Base-by-base conservation (phyloP, 2,888 invertebrate species). In the Metopia argyrocephala region DNA sequence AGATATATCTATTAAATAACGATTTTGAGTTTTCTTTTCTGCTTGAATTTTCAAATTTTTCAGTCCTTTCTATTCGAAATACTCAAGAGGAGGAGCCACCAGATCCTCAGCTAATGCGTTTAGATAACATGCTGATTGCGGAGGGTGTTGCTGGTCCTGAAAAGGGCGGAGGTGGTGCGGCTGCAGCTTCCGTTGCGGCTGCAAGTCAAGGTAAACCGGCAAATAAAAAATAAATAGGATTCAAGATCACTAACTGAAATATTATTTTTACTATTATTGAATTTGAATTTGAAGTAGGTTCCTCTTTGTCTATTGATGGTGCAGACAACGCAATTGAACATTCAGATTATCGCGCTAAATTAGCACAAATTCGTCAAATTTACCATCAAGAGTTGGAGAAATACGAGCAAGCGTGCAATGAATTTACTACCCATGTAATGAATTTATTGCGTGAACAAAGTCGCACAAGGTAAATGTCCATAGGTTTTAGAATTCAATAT, bases 371-470 rank as follows among this genome's bases (percentile, higher is more conserved):
- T 90, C 94, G 99, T 82, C 97, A 97, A 92, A 99, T 99, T 87
- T 99, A 99, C 92, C 98, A 99, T 91, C 97, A 98, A 91, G 99
- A 99, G 92, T 92, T 99, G 88, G 98, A 98, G 92, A 99, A 99
- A 93, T 99, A 99, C 90, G 98, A 99, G 92, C 98, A 99, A 93
- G 99, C 99, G n/a, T 99, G 99, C 92, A 98, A 97, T 91, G 99
- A 99, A 92, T 99, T 99, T 92, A 99, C 99, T 78, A 99, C 98
- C n/a, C 99, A 99, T 92, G 99, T 99, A 85, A 97, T 98, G 96
- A 99, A 99, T 91, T 92, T 99, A 86, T 93, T 99, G 84, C 92
- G 98, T 75, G 98, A 99, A 91, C 98, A 99, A 92, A 97, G 97
- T 88, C 96, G 98, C 87, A 99, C 98, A 85, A 93, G 90, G 90